Base-by-base conservation (phyloP, 2,113 vertebrate species). In the Tachycineta bicolor region DNA sequence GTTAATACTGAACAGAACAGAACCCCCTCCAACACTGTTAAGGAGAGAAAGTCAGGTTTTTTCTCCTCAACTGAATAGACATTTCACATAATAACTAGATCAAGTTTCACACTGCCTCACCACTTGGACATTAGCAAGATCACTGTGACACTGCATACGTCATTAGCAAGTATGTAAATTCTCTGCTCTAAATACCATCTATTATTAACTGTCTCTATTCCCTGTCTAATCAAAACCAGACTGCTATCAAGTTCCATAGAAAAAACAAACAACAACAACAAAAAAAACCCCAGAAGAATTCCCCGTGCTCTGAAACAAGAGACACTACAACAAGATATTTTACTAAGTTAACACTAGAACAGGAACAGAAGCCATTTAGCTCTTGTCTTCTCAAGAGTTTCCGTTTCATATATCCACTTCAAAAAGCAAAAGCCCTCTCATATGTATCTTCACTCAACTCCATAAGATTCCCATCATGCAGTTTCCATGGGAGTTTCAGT, bases 211-310 rank as follows among this genome's bases (percentile, higher is more conserved):
- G 77, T 37, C 77, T 94, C 60, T 92, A 92, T 76, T 93, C 59
- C 73, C 82, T 80, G 90, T 83, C 89, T 96, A 95, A 95, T 97
- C 87, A 97, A 94, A 97, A 95, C 93, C 74, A 64, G 95, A 86
- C 70, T 65, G 41, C 47, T 87, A 59, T 96, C 89, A 95, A 85
- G 76, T 95, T 97, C 67, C 79, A 83, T 5, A 92, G 79, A 41
- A 82, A 84, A 95, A 77, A 82, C 71, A 29, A 14, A 46, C 18
- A 46, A 46, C 19, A 46, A 46, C 37, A 46, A 46, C 44, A n/a
- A 46, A 41, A 62, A 28, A 19, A 41, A 41, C 11, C 41, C 9
- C 53, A 85, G 74, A 93, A 96, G 87, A 91, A 95, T 94, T 93
- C 78, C 63, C 90, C 47, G 78, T 31, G 59, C 70, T 89, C 89